Base-by-base conservation (phyloP, 2,888 invertebrate genomes). In the Andrena bicolor region DNA sequence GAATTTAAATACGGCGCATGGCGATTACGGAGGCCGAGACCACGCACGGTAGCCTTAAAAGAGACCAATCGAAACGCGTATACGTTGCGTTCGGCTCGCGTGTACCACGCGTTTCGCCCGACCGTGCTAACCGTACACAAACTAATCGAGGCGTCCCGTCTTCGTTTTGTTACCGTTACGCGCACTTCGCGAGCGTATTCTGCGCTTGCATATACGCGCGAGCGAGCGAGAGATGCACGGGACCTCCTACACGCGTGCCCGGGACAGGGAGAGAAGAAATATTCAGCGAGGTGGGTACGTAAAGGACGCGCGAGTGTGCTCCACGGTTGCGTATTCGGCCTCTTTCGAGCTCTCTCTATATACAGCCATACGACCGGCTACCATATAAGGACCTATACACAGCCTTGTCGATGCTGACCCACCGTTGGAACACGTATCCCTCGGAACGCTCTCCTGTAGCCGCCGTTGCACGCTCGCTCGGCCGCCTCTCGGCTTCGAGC, bases 301-400 rank as follows among this genome's bases (percentile, higher is more conserved):
- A 69, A 82, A 84, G 81, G 86, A 86, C 84, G 81, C 84, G 81
- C 63, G 73, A 75, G 60, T 28, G 68, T 85, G 80, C 84, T 85
- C 82, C 65, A 63, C 86, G 85, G 88, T 88, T 91, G 90, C 89
- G 86, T 88, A 89, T 90, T 90, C 90, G 90, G 89, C 90, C 91
- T 91, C 90, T 89, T 91, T 93, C 91, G 85, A 86, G 87, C 87
- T 90, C 88, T 87, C 83, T 70, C 90, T 90, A 88, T 90, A 91
- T 90, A 91, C 81, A 91, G 90, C 83, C 88, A 88, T 90, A 89
- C 89, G 90, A 87, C 89, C 82, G 86, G 84, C 85, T 89, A 84
- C 92, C 92, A 89, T 92, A 92, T 92, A 92, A 90, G 92, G 92
- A 90, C 87, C 87, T 89, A 89, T 87, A 87, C 88, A 77, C 88